Evolutionary conservation across 92 coral and sea anemone species (phyloP).

Genomic region (Phymanthus crucifer): DNA sequence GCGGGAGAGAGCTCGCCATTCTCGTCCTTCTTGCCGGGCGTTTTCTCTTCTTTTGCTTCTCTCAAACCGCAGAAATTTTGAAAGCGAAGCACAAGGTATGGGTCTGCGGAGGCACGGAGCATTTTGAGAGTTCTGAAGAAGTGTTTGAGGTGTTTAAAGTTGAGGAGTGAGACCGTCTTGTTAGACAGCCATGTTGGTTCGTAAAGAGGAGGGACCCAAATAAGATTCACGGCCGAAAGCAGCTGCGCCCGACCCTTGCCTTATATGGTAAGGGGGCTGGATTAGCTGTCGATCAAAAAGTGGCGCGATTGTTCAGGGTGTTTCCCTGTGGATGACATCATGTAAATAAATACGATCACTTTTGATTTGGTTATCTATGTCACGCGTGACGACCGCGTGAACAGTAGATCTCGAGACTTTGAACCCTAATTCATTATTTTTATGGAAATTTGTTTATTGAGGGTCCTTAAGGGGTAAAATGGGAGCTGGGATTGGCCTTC

Average conservation of each 20-base stretch:
- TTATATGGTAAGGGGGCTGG: constrained; percentile 26
- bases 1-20: constrained; percentile 24
- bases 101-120: constrained; percentile 89
- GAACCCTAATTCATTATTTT: no score
- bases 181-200: constrained; percentile 13
- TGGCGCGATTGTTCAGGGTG: constrained; percentile 25
- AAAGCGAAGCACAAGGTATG: constrained; percentile 77
- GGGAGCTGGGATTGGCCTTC: no score
- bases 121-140: constrained; percentile 38
- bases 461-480: no score
- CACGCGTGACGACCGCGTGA: no score
- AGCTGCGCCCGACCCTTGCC: constrained; percentile 20
- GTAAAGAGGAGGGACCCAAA: constrained; percentile 18
- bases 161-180: constrained; percentile 2
- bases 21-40: constrained; percentile 32
- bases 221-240: constrained; percentile 4
- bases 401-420: no score
- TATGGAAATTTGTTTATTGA: no score
- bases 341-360: no score
- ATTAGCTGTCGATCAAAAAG: constrained; percentile 15
- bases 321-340: constrained; percentile 1
- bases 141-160: not conserved
- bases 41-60: constrained; percentile 46
- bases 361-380: no score
- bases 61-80: constrained; percentile 81